Conservation (phyloP, 1,140 invertebrate species). For the Lepidurus packardi region DNA sequence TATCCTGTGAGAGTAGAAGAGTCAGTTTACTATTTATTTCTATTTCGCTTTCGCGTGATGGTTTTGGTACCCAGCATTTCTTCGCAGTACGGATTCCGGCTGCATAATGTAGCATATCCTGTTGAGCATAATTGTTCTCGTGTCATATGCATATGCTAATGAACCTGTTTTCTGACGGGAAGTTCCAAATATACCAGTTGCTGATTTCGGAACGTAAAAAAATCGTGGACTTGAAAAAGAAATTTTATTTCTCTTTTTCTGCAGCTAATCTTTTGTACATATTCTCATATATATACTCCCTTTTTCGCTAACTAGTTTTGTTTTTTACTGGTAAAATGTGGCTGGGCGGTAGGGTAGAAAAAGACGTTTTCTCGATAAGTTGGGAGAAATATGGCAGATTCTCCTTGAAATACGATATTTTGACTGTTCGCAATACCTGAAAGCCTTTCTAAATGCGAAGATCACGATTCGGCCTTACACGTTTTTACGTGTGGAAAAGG, state of each 20-base stretch:
- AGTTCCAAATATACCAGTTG: not conserved
- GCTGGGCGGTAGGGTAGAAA: too few species aligned
- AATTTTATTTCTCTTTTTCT: not conserved
- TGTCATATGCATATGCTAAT: slow-evolving; percentile 19
- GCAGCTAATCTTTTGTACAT: not conserved
- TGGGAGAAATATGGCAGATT: not conserved
- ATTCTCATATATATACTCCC: not conserved
- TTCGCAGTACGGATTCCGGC: slow-evolving; percentile 11
- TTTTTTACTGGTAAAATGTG: too few species aligned
- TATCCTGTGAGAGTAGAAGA: not conserved
- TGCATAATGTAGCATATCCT: slow-evolving; percentile 19
- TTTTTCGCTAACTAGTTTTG: too few species aligned
- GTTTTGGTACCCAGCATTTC: not conserved
- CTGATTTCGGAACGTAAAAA: not conserved
- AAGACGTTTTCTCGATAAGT: too few species aligned
- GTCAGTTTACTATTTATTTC: not conserved
- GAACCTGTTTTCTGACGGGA: not conserved
- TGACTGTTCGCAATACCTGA: not conserved
- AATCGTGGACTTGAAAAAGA: not conserved
- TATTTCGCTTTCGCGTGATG: not conserved
- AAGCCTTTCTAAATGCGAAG: not conserved
- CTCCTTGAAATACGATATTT: not conserved
- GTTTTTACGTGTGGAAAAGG: slow-evolving; percentile 6
- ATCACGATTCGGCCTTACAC: slow-evolving; percentile 10
- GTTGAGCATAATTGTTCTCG: slow-evolving; percentile 19